Evolutionary conservation across 2,888 invertebrate species (phyloP), one percentile per base, ranked within the genome.

Genomic region (Belgica antarctica): DNA sequence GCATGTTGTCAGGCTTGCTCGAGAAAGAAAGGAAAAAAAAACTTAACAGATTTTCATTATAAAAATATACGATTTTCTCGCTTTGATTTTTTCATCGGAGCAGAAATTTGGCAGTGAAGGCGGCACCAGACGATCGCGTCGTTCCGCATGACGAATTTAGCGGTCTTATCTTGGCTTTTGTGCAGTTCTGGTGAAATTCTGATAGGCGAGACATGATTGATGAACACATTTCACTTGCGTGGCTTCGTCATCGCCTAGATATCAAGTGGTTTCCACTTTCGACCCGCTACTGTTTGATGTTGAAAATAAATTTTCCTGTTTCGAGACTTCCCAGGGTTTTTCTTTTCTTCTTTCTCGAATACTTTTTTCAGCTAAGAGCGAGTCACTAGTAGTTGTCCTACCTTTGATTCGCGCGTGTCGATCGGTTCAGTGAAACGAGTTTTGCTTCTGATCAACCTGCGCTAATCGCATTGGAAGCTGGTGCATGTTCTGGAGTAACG

Each of bases 291-390:
- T 62, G 62, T 34, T 34, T 34, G 62, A 62, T 34, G 34, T 62
- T 62, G 62, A 62, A 62, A 62, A 62, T 62, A 62, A 59, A 25
- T 59, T 59, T 59, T 59, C 27, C n/a, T 59, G 24, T 59, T 59
- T 34, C 19, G 12, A 62, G 36, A 34, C 59, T 59, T 27, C 59
- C 59, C 59, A 59, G 59, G 59, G 59, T 27, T 59, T 59, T 19
- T 59, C 27, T 27, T 27, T 59, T 27, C 25, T 22, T 59, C 12
- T 31, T 31, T 31, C 52, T 52, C 52, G 22, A 22, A 52, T 22
- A 52, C 2, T 24, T 59, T 25, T 59, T 27, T 27, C 22, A 59
- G 25, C 59, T 19, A 59, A 59, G 59, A 59, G 59, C 59, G 59
- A 52, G 52, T 24, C 27, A 41, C 41, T 59, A 59, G 59, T 59